Evolutionary conservation across 2,113 vertebrate species (phyloP), one percentile per base, ranked within the genome.

Genomic region (Euleptes europaea): DNA sequence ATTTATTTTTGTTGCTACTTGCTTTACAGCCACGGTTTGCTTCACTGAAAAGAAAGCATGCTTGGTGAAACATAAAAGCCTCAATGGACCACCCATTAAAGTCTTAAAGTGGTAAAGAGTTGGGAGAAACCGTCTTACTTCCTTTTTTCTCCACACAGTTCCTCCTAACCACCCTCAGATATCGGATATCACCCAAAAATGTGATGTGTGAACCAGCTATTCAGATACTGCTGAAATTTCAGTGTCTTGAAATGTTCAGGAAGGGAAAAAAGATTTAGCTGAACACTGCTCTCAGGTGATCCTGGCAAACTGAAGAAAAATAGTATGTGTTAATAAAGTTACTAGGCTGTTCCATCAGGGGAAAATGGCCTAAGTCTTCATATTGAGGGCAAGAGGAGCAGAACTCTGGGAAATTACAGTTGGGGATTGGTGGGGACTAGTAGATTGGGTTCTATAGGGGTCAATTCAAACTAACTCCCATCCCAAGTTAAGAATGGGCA

Each of bases 41-140:
- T 2, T 57, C 28, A 33, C 51, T 79, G 84, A 85, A 28, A 74
- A 65, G 84, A 84, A 86, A 2, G 57, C 2, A 73, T 2, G 19
- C 38, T 88, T 86, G 44, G 28, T 67, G 85, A 87, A 73, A 75
- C 17, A 19, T 86, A 88, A 17, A 8, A 72, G 19, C 44, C 47
- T 72, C 66, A 57, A 7, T 40, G 40, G 54, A 23, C 0, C 31
- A 31, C 28, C 31, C 74, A 81, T 4, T 2, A 6, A 74, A 69
- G n/a, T 49, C 49, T 26, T 47, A 15, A 33, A 81, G 42, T 35
- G 42, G 79, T 5, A 66, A 10, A 13, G 84, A 87, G 69, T 40
- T 17, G 70, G 14, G 47, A 57, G 38, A 49, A 3, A 28, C 38
- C 60, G 74, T 57, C 47, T 63, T 63, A 28, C 26, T 28, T 63